These are phyloP conservation scores for Sparus aurata DNA, from an alignment of 2,797 vertebrate species.

Conservation along the genomic window DNA sequence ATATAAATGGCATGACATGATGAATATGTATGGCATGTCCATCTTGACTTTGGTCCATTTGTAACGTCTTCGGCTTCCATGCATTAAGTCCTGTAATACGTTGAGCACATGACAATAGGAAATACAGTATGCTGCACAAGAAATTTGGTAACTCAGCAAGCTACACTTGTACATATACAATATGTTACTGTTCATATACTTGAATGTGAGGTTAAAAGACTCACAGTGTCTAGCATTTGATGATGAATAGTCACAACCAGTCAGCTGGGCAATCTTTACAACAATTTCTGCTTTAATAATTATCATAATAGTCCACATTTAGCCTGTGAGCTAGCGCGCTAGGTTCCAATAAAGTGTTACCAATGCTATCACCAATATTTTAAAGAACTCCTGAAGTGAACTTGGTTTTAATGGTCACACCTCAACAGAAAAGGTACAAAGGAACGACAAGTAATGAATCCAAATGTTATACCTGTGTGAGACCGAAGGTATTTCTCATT, in stretches of 20 bases:
- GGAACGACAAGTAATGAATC: background rate
- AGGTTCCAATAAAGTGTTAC: background rate
- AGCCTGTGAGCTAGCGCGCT: background rate
- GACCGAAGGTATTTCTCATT: background rate
- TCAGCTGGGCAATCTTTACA: background rate
- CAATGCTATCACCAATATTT: background rate
- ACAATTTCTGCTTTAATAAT: background rate
- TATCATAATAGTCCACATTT: background rate
- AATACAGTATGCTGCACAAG: background rate
- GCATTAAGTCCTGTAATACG: background rate
- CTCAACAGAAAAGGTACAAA: background rate
- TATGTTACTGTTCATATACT: background rate
- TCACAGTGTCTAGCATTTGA: background rate
- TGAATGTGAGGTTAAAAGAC: background rate
- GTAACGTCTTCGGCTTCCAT: background rate
- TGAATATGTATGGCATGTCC: slow-evolving; percentile 12
- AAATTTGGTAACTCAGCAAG: too few species aligned
- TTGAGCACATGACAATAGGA: background rate
- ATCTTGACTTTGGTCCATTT: background rate
- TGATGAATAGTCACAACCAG: too few species aligned
- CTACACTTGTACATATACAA: background rate
- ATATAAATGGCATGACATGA: background rate
- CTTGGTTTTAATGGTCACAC: background rate
- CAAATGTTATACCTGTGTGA: background rate
- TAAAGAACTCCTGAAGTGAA: background rate